Base-by-base conservation (phyloP, 2,113 vertebrate genomes). In the Cyphomyrus plagiostoma region DNA sequence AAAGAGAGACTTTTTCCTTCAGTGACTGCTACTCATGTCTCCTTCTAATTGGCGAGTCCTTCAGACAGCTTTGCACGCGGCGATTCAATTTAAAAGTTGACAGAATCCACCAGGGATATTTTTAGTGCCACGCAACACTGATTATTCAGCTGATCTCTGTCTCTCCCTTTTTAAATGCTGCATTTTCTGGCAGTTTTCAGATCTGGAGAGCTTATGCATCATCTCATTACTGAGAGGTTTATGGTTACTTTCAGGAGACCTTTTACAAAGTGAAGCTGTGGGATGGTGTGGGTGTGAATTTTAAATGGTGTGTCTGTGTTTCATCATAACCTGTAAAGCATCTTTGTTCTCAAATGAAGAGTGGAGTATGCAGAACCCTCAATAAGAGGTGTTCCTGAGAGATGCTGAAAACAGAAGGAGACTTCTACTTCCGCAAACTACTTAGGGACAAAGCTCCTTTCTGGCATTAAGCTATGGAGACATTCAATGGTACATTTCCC, bases 391-490 rank as follows among this genome's bases (percentile, higher is more conserved):
- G 9, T 56, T 9, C 85, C 11, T 46, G 13, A 50, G 30, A 23
- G 13, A 45, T 82, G 42, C 30, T 45, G 77, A 45, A 82, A 4
- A 42, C 19, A 13, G 23, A 50, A 49, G 46, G 85, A 15, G 48
- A 10, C 6, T 10, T 62, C 52, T 42, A 13, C 5, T 48, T n/a
- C 17, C 84, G 0, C 90, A 66, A 77, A 87, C 88, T 86, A 90
- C 90, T 91, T 92, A 83, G 66, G 5, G 35, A 46, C 7, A 80
- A 90, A 90, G 84, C 85, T 74, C 90, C 74, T 74, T 35, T 80
- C 49, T 30, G 30, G 30, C 48, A 77, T 21, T 26, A 87, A 87
- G 49, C 50, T 17, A 30, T 87, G 49, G 50, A 53, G 17, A 19
- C 49, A 87, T 50, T 46, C 42, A 46, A n/a, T 48, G 21, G 23